These are phyloP conservation scores for Cartodere bifasciata DNA, from an alignment of 2,888 invertebrate species.

Conservation along the genomic window DNA sequence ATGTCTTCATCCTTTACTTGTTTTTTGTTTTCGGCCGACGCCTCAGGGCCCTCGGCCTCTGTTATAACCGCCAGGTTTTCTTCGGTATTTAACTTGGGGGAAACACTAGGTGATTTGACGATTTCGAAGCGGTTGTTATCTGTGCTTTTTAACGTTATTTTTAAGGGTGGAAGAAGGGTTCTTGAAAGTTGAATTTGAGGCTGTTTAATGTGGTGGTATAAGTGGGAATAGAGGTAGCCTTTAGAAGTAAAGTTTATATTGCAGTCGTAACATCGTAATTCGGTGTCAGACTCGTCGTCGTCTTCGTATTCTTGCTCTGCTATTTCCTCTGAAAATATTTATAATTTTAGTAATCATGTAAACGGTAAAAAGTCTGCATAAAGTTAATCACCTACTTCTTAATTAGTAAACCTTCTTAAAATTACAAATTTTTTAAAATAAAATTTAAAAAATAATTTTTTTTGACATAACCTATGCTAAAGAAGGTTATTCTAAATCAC, in stretches of 20 bases:
- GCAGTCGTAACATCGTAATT: constrained; percentile 39
- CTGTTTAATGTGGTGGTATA: constrained; percentile 40
- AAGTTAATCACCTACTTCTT: too few species aligned
- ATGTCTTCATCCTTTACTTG: too few species aligned
- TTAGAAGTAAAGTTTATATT: constrained; percentile 37
- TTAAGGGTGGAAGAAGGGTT: constrained; percentile 38
- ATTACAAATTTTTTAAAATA: too few species aligned
- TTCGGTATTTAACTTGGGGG: constrained; percentile 13
- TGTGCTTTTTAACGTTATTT: constrained; percentile 35
- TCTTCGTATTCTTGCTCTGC: too few species aligned
- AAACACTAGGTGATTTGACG: constrained; percentile 26
- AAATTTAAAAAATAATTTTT: too few species aligned
- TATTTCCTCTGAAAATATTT: constrained; percentile 1
- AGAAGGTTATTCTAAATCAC: too few species aligned
- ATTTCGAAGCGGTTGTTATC: constrained; percentile 30
- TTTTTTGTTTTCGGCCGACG: constrained; percentile 4
- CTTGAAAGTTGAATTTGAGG: constrained; percentile 39
- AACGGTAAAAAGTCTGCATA: too few species aligned
- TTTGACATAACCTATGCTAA: too few species aligned
- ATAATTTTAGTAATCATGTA: too few species aligned
- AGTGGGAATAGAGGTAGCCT: constrained; percentile 39
- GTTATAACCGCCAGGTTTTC: constrained; percentile 17
- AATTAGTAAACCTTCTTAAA: too few species aligned
- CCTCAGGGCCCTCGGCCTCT: constrained; percentile 6
- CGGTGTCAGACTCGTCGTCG: constrained; percentile 17